These are phyloP conservation scores for Calliopum simillimum DNA, from an alignment of 2,888 invertebrate species.

Conservation along the genomic window DNA sequence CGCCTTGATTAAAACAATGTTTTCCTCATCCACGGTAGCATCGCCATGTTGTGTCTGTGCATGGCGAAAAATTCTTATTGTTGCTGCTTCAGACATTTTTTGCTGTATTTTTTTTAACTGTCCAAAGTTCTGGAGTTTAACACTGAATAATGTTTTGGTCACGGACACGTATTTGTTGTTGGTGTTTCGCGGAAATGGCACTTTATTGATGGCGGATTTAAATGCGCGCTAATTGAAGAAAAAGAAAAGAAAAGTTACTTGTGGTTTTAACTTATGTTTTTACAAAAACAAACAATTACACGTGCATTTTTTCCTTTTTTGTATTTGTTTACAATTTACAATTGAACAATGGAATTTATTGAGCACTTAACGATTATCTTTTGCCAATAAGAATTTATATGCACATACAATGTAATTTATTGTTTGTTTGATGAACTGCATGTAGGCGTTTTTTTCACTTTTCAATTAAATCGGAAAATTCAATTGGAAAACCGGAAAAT, in stretches of 20 bases:
- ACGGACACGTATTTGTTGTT: constrained; percentile 19
- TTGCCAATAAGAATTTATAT: background rate
- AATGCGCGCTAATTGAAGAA: constrained; percentile 9
- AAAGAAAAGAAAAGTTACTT: background rate
- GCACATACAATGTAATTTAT: constrained; percentile 32
- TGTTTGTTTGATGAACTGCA: constrained; percentile 24
- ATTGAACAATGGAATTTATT: background rate
- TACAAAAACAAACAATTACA: constrained; percentile 21
- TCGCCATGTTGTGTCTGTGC: constrained; percentile 60
- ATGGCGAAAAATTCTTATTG: constrained; percentile 46
- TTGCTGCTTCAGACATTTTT: constrained; percentile 1
- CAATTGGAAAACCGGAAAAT: constrained; percentile 19
- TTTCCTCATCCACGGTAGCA: constrained; percentile 55
- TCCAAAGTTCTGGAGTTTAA: background rate
- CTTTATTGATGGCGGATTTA: constrained; percentile 9
- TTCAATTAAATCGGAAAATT: background rate
- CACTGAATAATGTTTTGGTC: background rate
- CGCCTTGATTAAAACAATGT: constrained; percentile 57
- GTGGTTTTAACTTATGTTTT: background rate
- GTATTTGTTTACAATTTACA: background rate
- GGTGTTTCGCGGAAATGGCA: too few relatives aligned
- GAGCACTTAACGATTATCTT: background rate
- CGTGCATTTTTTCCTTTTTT: constrained; percentile 10
- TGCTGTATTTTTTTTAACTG: background rate
- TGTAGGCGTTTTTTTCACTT: constrained; percentile 18